phyloP scores from a whole-genome alignment of 1,140 invertebrate species.

The Octopus sinensis region DNA sequence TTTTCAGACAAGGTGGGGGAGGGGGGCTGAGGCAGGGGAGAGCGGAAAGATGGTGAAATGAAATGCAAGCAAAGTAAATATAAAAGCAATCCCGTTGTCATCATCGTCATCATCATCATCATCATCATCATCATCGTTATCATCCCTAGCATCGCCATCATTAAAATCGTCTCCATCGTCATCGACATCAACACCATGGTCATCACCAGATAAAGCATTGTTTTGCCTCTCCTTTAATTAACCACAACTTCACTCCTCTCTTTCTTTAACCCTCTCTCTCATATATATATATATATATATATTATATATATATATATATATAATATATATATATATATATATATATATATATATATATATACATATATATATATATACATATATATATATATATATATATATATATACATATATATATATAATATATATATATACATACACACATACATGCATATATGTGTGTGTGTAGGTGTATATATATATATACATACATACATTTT shows the following conservation, averaged over 20 bases:
- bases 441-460: background rate
- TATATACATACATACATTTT: background rate
- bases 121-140: background rate
- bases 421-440: slow-evolving; percentile 14
- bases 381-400: background rate
- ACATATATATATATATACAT: background rate
- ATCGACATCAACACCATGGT: background rate
- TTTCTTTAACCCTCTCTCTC: background rate
- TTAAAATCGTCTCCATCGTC: background rate
- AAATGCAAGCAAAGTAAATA: background rate
- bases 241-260: background rate
- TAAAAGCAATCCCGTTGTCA: slow-evolving; percentile 10
- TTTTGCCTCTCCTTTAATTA: background rate
- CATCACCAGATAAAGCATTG: background rate
- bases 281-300: background rate
- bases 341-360: background rate
- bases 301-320: slow-evolving; percentile 1
- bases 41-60: slow-evolving; percentile 18
- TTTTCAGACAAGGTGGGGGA: too few relatives aligned
- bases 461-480: slow-evolving; percentile 4
- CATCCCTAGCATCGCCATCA: background rate
- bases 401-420: background rate
- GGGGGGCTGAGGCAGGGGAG: slow-evolving; percentile 17
- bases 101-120: slow-evolving; percentile 20
- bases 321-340: background rate